Evolutionary conservation across 2,888 invertebrate genomes (phyloP).

Genomic region (Gymnoscelis rufifasciata): DNA sequence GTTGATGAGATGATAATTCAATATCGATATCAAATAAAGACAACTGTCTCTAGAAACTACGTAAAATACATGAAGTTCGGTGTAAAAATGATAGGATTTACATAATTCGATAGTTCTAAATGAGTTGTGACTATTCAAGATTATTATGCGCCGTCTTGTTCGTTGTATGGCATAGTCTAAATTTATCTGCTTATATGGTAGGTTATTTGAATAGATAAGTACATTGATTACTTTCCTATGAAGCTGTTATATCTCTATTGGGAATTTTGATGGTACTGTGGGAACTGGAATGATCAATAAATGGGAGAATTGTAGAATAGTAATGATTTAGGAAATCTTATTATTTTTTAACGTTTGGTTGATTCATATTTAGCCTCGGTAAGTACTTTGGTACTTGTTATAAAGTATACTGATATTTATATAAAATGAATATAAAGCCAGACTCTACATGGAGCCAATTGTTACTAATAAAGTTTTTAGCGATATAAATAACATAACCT

Average conservation of each 20-base stretch:
- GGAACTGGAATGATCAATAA: background rate
- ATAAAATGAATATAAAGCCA: too few species aligned
- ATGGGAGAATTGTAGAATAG: too few species aligned
- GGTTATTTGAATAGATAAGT: slow-evolving; percentile 12
- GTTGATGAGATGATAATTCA: slow-evolving; percentile 37
- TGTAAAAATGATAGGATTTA: slow-evolving; percentile 28
- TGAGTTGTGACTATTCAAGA: slow-evolving; percentile 24
- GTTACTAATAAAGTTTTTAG: too few species aligned
- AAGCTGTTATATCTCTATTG: slow-evolving; percentile 3
- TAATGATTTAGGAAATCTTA: too few species aligned
- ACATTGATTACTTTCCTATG: slow-evolving; percentile 15
- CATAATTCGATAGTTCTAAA: slow-evolving; percentile 28
- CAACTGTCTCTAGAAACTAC: slow-evolving; percentile 28
- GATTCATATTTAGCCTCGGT: too few species aligned
- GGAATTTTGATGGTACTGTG: too few species aligned
- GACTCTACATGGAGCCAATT: too few species aligned
- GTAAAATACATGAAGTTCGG: slow-evolving; percentile 31
- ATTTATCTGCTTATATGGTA: slow-evolving; percentile 4
- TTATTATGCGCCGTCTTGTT: slow-evolving; percentile 21
- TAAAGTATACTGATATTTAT: too few species aligned
- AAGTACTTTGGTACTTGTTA: too few species aligned
- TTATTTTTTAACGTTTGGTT: too few species aligned
- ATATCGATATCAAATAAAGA: slow-evolving; percentile 30
- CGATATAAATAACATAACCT: too few species aligned
- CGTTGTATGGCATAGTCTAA: slow-evolving; percentile 15